Evolutionary conservation across 1,140 invertebrate genomes (phyloP), one percentile per base, ranked within the genome.

Genomic region (Danaus plexippus): DNA sequence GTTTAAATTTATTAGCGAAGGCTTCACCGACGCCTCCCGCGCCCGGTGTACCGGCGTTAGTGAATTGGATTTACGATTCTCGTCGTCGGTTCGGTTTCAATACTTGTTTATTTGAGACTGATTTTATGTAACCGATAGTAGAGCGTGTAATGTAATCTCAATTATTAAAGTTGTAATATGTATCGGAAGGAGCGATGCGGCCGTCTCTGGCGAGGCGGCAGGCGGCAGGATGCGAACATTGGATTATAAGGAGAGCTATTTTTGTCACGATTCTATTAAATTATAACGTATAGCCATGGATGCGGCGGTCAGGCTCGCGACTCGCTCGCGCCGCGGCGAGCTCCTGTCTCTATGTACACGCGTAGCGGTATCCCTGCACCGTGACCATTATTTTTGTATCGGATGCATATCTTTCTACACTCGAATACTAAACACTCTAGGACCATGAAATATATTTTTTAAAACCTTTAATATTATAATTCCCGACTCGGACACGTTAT

Each of bases 71-170:
- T 11, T 18, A 8, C 40, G 15, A 43, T 47, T n/a, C 10, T 42
- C 46, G 45, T 41, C 54, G 43, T 57, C 56, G 47, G 60, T 50
- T 32, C 22, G 22, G 22, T 66, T 77, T 81, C 42, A 44, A 52
- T 60, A 45, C 13, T 4, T 32, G 53, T 77, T 66, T 82, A 71
- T 80, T 76, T 84, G 75, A 81, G 83, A 86, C 83, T 86, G 83
- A 86, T 86, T 84, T 86, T 86, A 77, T 66, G 78, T 84, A 82
- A 80, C 47, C 53, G 48, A 63, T 32, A 32, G 22, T 32, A 32
- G 22, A 32, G 5, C 22, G 22, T 32, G 32, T 58, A 61, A 69
- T 67, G 41, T 49, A 47, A 68, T 73, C 62, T 59, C 15, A 32
- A 32, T 48, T 48, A 48, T 15, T 22, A 15, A 48, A 15, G 47